Base-by-base conservation (phyloP, 2,797 vertebrate genomes). In the Buceros bicornis region DNA sequence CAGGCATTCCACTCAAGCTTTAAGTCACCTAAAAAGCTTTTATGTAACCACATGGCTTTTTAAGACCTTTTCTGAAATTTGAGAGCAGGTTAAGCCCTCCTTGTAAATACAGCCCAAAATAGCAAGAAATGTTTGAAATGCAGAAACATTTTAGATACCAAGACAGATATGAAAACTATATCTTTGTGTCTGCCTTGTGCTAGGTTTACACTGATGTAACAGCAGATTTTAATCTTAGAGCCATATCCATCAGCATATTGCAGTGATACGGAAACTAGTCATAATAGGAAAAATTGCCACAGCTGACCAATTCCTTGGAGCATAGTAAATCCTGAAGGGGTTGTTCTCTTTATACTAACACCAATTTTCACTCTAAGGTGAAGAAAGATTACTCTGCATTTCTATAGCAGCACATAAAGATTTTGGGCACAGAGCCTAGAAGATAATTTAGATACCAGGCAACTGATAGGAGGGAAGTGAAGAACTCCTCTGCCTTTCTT, bases 141-240 rank as follows among this genome's bases (percentile, higher is more conserved):
- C 42, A 82, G 83, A 77, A 86, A 60, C 21, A 18, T 90, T 89
- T 92, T 73, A 90, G 70, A 87, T 94, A 93, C 21, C 33, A 64
- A 62, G 54, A 43, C 5, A 91, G 85, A 93, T 88, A 93, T 17
- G 74, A 88, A 88, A 60, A 3, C 1, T 3, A 86, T 88, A 89
- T 92, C 82, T 91, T 85, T 87, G 10, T 80, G 57, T 95, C 87
- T 81, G 57, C 53, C 51, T 94, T 79, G 54, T 82, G 58, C 56
- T 79, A 83, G n/a, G 50, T 90, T 93, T 88, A 54, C 78, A 22
- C 6, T 82, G 74, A 60, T 77, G 51, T 57, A 92, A 66, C 51
- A 94, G 81, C 90, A 90, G 89, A 95, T 95, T 93, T 93, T 95
- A 80, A 87, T 95, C 95, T 93, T 87, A 70, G 11, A 33, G 81